Evolutionary conservation across 2,113 vertebrate genomes (phyloP).

Genomic region (Halcyon malimbica): DNA sequence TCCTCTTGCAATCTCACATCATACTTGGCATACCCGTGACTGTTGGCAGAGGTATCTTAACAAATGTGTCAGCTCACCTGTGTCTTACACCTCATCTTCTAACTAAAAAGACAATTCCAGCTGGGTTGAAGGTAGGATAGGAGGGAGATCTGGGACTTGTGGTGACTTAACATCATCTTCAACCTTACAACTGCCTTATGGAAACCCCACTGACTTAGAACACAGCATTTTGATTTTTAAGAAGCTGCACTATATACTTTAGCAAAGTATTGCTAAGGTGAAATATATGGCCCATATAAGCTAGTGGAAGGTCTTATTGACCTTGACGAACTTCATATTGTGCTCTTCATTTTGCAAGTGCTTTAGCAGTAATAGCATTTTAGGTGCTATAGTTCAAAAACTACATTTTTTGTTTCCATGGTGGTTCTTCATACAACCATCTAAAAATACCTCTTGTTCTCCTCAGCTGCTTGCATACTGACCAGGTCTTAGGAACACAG

Average conservation of each 20-base stretch:
- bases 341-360: not conserved
- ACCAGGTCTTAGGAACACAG: not conserved
- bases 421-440: not conserved
- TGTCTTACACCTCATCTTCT: not conserved
- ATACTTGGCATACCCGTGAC: not conserved
- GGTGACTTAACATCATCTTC: not conserved
- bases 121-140: fast-evolving
- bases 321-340: not conserved
- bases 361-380: not conserved
- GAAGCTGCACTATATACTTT: not conserved
- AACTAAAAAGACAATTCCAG: not conserved
- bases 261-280: not conserved
- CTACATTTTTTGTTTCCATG: not conserved
- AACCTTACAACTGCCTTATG: not conserved
- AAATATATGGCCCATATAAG: not conserved
- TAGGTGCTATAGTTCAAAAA: not conserved
- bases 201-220: not conserved
- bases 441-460: not conserved
- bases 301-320: not conserved
- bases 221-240: not conserved
- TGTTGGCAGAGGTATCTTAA: not conserved
- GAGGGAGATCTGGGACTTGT: not conserved
- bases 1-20: not conserved
- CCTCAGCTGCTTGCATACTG: not conserved
- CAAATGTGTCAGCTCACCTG: not conserved